phyloP scores from a whole-genome alignment of 2,888 invertebrate genomes.

The Zonitis immaculata region DNA sequence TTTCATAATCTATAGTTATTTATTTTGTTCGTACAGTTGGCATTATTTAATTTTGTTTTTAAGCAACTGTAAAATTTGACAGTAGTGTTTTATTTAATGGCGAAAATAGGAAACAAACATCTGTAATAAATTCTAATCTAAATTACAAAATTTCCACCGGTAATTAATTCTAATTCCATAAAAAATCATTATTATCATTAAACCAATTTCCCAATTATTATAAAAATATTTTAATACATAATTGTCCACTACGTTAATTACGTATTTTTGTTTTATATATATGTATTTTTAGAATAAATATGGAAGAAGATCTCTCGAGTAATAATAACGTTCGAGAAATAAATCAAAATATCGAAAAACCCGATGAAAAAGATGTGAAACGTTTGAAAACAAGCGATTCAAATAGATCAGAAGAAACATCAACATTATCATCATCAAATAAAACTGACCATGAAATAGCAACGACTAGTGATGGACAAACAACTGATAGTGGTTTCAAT shows the following conservation, averaged over 20 bases:
- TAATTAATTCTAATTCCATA: background rate
- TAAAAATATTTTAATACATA: no score
- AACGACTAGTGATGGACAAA: slow-evolving; percentile 29
- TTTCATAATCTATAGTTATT: no score
- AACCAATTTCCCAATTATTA: no score
- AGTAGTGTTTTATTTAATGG: slow-evolving; percentile 8
- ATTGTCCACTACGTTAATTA: slow-evolving; percentile 2
- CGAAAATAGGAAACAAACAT: slow-evolving; percentile 4
- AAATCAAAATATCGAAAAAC: background rate
- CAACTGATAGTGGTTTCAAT: slow-evolving; percentile 22
- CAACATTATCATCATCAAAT: slow-evolving; percentile 29
- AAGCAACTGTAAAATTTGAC: no score
- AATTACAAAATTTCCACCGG: background rate
- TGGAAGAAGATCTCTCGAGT: slow-evolving; percentile 35
- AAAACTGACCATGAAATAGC: slow-evolving; percentile 32
- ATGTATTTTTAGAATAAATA: slow-evolving; percentile 33
- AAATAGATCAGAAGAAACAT: slow-evolving; percentile 28
- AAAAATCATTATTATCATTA: no score
- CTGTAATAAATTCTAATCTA: slow-evolving; percentile 9
- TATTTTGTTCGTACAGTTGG: no score
- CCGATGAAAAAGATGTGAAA: slow-evolving; percentile 29
- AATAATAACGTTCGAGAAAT: slow-evolving; percentile 20
- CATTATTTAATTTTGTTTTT: no score
- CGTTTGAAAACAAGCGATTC: slow-evolving; percentile 36
- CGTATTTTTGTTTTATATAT: slow-evolving; percentile 9